These are phyloP conservation scores for Colostygia pectinataria DNA, from an alignment of 2,888 invertebrate species.

Conservation along the genomic window DNA sequence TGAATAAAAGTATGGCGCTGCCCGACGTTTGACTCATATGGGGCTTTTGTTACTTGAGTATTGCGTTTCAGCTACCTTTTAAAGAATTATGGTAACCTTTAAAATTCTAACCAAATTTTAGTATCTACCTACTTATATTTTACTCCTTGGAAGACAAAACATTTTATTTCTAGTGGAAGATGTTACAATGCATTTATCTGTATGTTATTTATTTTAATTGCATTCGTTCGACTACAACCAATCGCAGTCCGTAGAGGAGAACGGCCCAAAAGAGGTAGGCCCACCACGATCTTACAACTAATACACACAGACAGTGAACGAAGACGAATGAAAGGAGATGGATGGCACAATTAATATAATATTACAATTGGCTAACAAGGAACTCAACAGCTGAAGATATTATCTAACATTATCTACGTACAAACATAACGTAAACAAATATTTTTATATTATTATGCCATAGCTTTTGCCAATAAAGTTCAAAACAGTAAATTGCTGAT, in stretches of 20 bases:
- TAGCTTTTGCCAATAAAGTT: slow-evolving; percentile 20
- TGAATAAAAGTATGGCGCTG: slow-evolving; percentile 63
- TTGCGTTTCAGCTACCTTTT: slow-evolving; percentile 60
- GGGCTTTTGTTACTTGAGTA: slow-evolving; percentile 72
- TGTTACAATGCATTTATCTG: slow-evolving; percentile 81
- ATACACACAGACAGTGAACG: slow-evolving; percentile 55
- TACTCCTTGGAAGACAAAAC: slow-evolving; percentile 63
- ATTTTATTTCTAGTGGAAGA: slow-evolving; percentile 72
- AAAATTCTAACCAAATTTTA: slow-evolving; percentile 61
- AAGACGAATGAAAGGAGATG: slow-evolving; percentile 51
- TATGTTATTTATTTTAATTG: slow-evolving; percentile 82
- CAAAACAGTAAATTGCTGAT: slow-evolving; percentile 19
- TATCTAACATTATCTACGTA: slow-evolving; percentile 9
- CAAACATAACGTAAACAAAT: slow-evolving; percentile 6
- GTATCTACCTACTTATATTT: too few species aligned
- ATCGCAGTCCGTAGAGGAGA: slow-evolving; percentile 83
- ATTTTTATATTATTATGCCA: slow-evolving; percentile 7
- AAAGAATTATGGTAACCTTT: slow-evolving; percentile 71
- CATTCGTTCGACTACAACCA: slow-evolving; percentile 83
- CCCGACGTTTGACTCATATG: slow-evolving; percentile 73
- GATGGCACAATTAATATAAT: slow-evolving; percentile 23
- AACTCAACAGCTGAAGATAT: slow-evolving; percentile 10
- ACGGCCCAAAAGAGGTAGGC: slow-evolving; percentile 82
- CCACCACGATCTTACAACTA: slow-evolving; percentile 65
- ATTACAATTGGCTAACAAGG: slow-evolving; percentile 19